phyloP scores from a whole-genome alignment of 1,140 invertebrate genomes.

The Neodiprion fabricii region DNA sequence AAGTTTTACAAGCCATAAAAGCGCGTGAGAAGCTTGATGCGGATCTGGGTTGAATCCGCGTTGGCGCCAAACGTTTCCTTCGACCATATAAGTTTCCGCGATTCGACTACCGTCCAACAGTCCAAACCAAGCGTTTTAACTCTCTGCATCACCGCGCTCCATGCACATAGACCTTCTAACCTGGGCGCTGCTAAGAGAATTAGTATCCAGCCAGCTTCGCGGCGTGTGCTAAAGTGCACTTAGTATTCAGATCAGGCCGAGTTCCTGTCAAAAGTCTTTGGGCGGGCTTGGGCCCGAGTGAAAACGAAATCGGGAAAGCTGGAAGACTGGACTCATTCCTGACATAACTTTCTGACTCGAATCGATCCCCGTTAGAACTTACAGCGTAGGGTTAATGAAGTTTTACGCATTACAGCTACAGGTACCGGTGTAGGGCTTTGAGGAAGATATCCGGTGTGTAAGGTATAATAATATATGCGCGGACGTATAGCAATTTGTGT shows the following conservation, averaged over 20 bases:
- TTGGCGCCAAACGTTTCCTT: background rate
- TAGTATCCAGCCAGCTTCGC: background rate
- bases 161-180: background rate
- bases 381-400: too few species aligned
- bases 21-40: background rate
- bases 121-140: background rate
- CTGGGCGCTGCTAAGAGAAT: background rate
- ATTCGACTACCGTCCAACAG: background rate
- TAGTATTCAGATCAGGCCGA: constrained; percentile 1
- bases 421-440: too few species aligned
- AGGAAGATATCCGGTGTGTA: too few species aligned
- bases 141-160: background rate
- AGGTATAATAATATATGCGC: too few species aligned
- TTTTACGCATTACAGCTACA: too few species aligned
- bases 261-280: background rate
- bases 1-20: background rate
- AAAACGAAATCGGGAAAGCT: background rate
- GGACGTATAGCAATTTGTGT: background rate
- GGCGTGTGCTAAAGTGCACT: background rate
- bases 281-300: background rate
- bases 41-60: background rate
- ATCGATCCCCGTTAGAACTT: too few species aligned
- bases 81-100: background rate
- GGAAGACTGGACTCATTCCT: too few species aligned
- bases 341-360: too few species aligned